Evolutionary conservation across 1,140 invertebrate genomes (phyloP).

Genomic region (Leptopilina clavipes): DNA sequence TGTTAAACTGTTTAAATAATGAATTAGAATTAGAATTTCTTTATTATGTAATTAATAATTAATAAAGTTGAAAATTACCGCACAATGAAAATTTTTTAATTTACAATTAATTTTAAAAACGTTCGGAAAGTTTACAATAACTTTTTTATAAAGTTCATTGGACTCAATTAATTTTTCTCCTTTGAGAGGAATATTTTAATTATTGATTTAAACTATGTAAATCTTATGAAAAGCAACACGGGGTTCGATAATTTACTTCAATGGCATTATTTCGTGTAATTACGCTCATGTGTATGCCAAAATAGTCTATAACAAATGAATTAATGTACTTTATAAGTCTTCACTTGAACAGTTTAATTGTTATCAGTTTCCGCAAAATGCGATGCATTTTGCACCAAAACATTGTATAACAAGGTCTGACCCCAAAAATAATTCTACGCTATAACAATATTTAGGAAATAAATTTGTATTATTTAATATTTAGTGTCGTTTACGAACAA

Average conservation of each 20-base stretch:
- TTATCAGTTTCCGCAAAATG: background rate
- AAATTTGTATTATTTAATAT: too few relatives aligned
- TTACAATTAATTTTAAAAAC: too few relatives aligned
- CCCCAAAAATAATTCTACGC: background rate
- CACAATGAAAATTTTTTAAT: too few relatives aligned
- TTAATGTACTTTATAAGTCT: constrained; percentile 16
- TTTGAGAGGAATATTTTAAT: too few relatives aligned
- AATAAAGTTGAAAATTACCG: too few relatives aligned
- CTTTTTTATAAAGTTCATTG: too few relatives aligned
- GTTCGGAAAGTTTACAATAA: too few relatives aligned
- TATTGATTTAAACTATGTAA: background rate
- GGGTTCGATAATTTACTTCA: background rate
- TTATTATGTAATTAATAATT: too few relatives aligned
- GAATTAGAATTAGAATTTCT: too few relatives aligned
- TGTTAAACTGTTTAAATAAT: too few relatives aligned
- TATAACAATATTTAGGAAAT: too few relatives aligned
- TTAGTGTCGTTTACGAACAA: background rate
- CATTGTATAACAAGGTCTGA: background rate
- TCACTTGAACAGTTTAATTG: background rate
- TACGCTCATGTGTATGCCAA: background rate
- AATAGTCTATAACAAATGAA: constrained; percentile 6
- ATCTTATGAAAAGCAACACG: background rate
- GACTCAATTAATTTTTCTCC: too few relatives aligned
- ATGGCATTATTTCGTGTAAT: constrained; percentile 7
- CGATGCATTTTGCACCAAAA: background rate